phyloP scores from a whole-genome alignment of 2,888 invertebrate species.

The Trilocha varians region DNA sequence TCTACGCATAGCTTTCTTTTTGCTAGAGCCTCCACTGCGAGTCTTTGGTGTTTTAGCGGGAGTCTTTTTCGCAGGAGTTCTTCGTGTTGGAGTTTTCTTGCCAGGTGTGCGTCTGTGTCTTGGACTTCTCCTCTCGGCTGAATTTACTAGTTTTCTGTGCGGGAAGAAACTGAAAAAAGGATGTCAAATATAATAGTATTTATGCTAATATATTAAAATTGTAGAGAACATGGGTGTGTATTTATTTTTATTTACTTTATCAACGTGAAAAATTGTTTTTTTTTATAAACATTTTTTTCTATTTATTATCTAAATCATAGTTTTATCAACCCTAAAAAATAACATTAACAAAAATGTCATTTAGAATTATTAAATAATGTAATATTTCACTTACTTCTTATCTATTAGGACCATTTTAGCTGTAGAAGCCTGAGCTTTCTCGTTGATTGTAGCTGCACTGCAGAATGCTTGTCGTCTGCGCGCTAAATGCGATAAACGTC shows the following conservation, averaged over 20 bases:
- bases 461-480: slow-evolving; percentile 83
- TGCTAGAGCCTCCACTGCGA: slow-evolving; percentile 76
- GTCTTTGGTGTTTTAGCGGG: slow-evolving; percentile 70
- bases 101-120: slow-evolving; percentile 65
- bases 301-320: too few species aligned
- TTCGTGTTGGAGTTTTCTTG: slow-evolving; percentile 51
- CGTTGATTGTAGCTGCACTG: slow-evolving; percentile 73
- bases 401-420: slow-evolving; percentile 77
- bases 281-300: too few species aligned
- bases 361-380: background rate
- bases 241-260: background rate
- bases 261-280: background rate
- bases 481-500: slow-evolving; percentile 83
- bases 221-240: background rate
- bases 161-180: slow-evolving; percentile 68
- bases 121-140: slow-evolving; percentile 59
- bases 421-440: slow-evolving; percentile 51
- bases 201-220: slow-evolving; percentile 5
- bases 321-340: background rate
- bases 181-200: too few species aligned
- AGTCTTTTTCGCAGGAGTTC: slow-evolving; percentile 68
- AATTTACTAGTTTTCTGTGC: slow-evolving; percentile 61
- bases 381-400: slow-evolving; percentile 68
- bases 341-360: background rate
- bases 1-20: slow-evolving; percentile 70